phyloP scores from a whole-genome alignment of 2,888 invertebrate species.

The Melanophora roralis region DNA sequence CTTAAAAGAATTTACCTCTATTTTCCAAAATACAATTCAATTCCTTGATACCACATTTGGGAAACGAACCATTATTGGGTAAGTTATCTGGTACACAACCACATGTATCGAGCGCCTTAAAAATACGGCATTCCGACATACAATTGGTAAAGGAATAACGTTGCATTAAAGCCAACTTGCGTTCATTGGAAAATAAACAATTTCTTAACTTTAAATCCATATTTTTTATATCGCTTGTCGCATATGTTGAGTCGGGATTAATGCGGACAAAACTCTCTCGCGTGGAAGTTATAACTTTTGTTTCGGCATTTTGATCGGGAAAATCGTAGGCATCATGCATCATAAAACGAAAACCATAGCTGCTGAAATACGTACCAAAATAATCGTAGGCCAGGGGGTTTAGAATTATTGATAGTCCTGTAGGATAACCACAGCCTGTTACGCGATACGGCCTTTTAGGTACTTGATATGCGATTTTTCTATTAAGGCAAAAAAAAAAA shows the following conservation, averaged over 20 bases:
- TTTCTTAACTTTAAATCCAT: constrained; percentile 78
- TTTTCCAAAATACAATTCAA: constrained; percentile 70
- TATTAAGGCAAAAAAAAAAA: constrained; percentile 46
- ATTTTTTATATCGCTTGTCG: constrained; percentile 79
- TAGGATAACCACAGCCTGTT: constrained; percentile 84
- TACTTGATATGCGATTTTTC: constrained; percentile 74
- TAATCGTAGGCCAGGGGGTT: constrained; percentile 81
- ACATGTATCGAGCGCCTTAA: constrained; percentile 78
- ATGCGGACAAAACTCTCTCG: constrained; percentile 81
- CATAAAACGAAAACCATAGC: constrained; percentile 81
- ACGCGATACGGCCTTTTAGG: constrained; percentile 79
- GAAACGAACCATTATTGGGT: constrained; percentile 75
- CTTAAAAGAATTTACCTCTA: too few species aligned
- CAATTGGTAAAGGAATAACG: constrained; percentile 84
- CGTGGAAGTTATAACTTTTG: constrained; percentile 79
- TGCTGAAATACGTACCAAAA: constrained; percentile 80
- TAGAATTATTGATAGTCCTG: constrained; percentile 81
- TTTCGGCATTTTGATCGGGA: constrained; percentile 81
- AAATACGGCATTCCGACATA: constrained; percentile 80
- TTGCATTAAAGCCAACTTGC: constrained; percentile 70
- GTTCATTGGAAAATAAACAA: constrained; percentile 81
- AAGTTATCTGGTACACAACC: constrained; percentile 81
- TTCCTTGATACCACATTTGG: constrained; percentile 68
- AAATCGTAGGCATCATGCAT: constrained; percentile 82
- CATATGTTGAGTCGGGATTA: constrained; percentile 82